These are phyloP conservation scores for Drosophila setosimentum DNA, from an alignment of 2,888 invertebrate species.

Conservation along the genomic window DNA sequence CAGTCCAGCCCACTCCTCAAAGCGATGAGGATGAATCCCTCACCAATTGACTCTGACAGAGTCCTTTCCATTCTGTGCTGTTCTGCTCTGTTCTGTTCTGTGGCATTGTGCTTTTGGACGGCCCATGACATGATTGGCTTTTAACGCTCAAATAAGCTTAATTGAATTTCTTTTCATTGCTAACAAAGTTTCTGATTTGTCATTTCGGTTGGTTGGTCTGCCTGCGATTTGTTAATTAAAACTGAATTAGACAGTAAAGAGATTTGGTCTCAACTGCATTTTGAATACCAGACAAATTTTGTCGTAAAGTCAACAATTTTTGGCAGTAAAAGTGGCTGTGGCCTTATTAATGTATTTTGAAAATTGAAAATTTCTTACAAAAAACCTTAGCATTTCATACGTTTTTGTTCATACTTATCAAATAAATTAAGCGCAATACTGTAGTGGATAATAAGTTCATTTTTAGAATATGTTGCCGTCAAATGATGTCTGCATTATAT, in stretches of 20 bases:
- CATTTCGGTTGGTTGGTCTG: slow-evolving; percentile 40
- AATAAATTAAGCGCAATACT: no score
- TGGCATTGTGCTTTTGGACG: slow-evolving; percentile 69
- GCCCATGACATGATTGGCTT: slow-evolving; percentile 83
- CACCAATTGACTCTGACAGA: slow-evolving; percentile 5
- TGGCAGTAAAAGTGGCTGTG: not conserved
- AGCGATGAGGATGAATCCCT: slow-evolving; percentile 25
- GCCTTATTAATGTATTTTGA: not conserved
- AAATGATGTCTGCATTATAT: not conserved
- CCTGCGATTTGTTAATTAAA: slow-evolving; percentile 80
- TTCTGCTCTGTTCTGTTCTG: slow-evolving; percentile 37
- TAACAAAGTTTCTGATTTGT: slow-evolving; percentile 73
- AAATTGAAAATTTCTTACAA: no score
- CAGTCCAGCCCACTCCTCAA: slow-evolving; percentile 1
- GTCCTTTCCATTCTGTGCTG: slow-evolving; percentile 15
- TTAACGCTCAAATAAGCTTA: slow-evolving; percentile 86
- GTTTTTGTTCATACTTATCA: no score
- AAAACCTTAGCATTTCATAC: no score
- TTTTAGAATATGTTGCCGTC: not conserved
- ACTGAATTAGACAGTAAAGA: slow-evolving; percentile 65
- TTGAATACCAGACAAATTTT: not conserved
- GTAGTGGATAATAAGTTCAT: not conserved
- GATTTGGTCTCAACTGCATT: slow-evolving; percentile 24
- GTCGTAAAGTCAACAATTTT: slow-evolving; percentile 2
- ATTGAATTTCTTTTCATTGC: slow-evolving; percentile 84